Evolutionary conservation across 2,797 vertebrate species (phyloP).

Genomic region (Neosalanx taihuensis): DNA sequence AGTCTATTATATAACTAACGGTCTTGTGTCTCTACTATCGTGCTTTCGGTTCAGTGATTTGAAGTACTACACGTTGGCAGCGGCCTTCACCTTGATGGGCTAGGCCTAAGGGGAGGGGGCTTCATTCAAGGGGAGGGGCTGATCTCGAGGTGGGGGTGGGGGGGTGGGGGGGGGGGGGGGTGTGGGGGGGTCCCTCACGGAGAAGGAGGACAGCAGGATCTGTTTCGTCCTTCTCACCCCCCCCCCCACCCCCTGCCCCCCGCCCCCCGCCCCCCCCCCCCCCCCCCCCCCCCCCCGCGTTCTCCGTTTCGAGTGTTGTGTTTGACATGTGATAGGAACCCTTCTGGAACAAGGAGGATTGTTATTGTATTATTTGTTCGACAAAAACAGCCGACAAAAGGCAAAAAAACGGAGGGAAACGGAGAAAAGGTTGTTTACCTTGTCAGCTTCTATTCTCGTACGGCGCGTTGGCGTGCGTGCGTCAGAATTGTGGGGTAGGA

Average conservation of each 20-base stretch:
- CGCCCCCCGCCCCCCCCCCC: too few relatives aligned
- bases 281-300: background rate
- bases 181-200: too few relatives aligned
- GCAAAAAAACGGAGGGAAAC: background rate
- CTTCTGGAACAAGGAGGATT: too few relatives aligned
- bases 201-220: too few relatives aligned
- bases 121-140: background rate
- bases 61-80: background rate
- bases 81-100: background rate
- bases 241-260: too few relatives aligned
- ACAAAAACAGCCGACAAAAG: background rate
- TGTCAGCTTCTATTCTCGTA: background rate
- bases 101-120: background rate
- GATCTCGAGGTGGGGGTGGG: background rate
- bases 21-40: constrained; percentile 17
- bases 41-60: constrained; percentile 21
- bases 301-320: constrained; percentile 40
- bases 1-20: constrained; percentile 14
- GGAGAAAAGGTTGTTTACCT: background rate
- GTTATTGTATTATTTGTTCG: constrained; percentile 5
- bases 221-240: too few relatives aligned
- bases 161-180: too few relatives aligned
- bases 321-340: constrained; percentile 18
- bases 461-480: constrained; percentile 15
- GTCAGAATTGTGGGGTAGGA: background rate